Evolutionary conservation across 2,888 invertebrate species (phyloP).

Genomic region (Yponomeuta sedellus): DNA sequence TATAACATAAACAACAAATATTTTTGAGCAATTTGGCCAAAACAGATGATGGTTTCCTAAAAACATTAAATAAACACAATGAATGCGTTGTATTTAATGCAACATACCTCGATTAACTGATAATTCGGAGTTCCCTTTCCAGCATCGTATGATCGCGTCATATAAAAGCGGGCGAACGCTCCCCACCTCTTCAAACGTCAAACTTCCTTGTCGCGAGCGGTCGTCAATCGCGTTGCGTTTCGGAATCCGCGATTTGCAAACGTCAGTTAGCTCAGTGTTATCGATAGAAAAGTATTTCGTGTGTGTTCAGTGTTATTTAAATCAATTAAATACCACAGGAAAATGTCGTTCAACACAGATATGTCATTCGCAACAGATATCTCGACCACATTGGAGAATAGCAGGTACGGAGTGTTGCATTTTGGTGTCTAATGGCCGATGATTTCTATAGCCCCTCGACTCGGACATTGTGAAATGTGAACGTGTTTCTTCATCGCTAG

Average conservation of each 20-base stretch:
- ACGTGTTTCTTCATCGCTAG: slow-evolving; percentile 19
- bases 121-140: slow-evolving; percentile 57
- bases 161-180: slow-evolving; percentile 62
- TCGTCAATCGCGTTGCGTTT: slow-evolving; percentile 48
- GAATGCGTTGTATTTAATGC: not conserved
- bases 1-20: slow-evolving; percentile 35
- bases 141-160: slow-evolving; percentile 70
- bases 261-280: slow-evolving; percentile 53
- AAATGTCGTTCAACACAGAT: slow-evolving; percentile 72
- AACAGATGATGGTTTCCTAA: not conserved
- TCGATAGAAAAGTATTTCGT: slow-evolving; percentile 29
- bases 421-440: slow-evolving; percentile 29
- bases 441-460: slow-evolving; percentile 16
- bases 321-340: slow-evolving; percentile 65
- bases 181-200: slow-evolving; percentile 67
- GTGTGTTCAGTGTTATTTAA: slow-evolving; percentile 75
- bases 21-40: slow-evolving; percentile 18
- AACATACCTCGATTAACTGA: slow-evolving; percentile 36
- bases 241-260: slow-evolving; percentile 49
- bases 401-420: slow-evolving; percentile 56
- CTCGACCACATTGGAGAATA: slow-evolving; percentile 70
- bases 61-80: not conserved
- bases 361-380: slow-evolving; percentile 73
- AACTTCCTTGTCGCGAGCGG: slow-evolving; percentile 41
- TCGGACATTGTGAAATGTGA: slow-evolving; percentile 17